A percentile compares a stretch with the other conserved stretches of the same genome.
These are phyloP conservation scores for Latrodectus elegans DNA, from an alignment of 2,888 invertebrate genomes.

Conservation along the genomic window DNA sequence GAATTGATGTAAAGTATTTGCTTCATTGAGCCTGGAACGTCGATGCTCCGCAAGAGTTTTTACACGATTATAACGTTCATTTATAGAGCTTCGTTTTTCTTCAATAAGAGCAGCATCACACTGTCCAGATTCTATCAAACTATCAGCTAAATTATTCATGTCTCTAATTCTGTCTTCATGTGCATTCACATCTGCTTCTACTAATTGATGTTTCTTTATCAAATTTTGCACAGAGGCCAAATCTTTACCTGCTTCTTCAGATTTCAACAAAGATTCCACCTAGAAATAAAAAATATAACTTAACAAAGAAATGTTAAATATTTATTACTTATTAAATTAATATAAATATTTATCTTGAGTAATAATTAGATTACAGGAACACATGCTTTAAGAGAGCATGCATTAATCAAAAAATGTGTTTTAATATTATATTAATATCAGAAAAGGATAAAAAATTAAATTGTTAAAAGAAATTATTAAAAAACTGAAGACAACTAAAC, in stretches of 20 bases:
- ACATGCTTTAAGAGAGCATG: not conserved
- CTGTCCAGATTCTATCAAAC: slow-evolving; percentile 95
- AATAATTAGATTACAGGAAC: not conserved
- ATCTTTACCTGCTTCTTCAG: slow-evolving; percentile 98
- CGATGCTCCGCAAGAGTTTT: slow-evolving; percentile 93
- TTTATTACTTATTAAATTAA: not conserved
- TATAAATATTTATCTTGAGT: not conserved
- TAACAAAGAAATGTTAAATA: not conserved
- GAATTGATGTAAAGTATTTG: slow-evolving; percentile 98
- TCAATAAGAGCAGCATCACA: slow-evolving; percentile 95
- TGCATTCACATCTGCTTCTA: slow-evolving; percentile 97
- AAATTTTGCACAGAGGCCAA: slow-evolving; percentile 98
- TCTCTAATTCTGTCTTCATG: slow-evolving; percentile 96
- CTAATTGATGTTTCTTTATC: slow-evolving; percentile 97
- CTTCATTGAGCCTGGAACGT: slow-evolving; percentile 93
- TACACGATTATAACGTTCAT: slow-evolving; percentile 95
- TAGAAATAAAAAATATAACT: slow-evolving; percentile 69
- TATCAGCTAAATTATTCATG: slow-evolving; percentile 97
- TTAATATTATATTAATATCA: not conserved
- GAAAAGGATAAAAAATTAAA: not conserved
- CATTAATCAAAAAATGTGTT: too few relatives aligned
- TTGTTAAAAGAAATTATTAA: too few relatives aligned
- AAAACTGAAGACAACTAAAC: too few relatives aligned
- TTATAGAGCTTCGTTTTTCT: slow-evolving; percentile 95
- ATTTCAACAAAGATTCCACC: slow-evolving; percentile 90